Conservation (phyloP, 2,888 invertebrate species). For the Linnaemya tessellans region DNA sequence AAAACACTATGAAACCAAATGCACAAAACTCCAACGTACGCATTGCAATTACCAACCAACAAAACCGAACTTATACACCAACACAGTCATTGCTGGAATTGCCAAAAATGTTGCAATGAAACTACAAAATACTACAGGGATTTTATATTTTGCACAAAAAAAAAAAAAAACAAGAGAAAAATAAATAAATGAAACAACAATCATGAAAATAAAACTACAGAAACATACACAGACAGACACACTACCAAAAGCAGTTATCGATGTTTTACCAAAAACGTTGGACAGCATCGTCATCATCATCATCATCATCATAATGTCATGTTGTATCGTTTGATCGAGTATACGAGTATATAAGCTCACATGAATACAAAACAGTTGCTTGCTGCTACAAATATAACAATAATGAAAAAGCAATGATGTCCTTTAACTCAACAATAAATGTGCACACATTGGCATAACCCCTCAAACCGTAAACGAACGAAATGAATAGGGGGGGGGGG, state of each 20-base stretch:
- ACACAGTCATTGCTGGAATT: background rate
- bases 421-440: constrained; percentile 51
- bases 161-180: background rate
- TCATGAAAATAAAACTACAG: constrained; percentile 34
- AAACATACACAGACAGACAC: constrained; percentile 2
- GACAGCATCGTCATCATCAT: constrained; percentile 48
- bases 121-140: constrained; percentile 44
- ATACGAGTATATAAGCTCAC: background rate
- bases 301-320: constrained; percentile 64
- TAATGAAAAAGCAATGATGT: constrained; percentile 56
- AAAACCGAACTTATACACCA: constrained; percentile 27
- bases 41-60: constrained; percentile 29
- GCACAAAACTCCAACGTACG: background rate
- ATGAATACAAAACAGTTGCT: constrained; percentile 32
- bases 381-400: background rate
- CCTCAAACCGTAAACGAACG: constrained; percentile 50
- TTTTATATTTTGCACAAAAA: constrained; percentile 38
- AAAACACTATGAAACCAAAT: constrained; percentile 39
- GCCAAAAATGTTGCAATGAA: background rate
- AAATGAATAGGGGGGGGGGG: constrained; percentile 19
- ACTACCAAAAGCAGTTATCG: constrained; percentile 50
- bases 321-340: constrained; percentile 46
- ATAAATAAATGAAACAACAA: constrained; percentile 15
- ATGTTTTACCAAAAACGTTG: constrained; percentile 63
- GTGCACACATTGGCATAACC: constrained; percentile 45